Percentiles rank a stretch among this genome's conserved stretches.
phyloP scores from a whole-genome alignment of 92 coral and sea anemone species.

The Phymanthus crucifer region DNA sequence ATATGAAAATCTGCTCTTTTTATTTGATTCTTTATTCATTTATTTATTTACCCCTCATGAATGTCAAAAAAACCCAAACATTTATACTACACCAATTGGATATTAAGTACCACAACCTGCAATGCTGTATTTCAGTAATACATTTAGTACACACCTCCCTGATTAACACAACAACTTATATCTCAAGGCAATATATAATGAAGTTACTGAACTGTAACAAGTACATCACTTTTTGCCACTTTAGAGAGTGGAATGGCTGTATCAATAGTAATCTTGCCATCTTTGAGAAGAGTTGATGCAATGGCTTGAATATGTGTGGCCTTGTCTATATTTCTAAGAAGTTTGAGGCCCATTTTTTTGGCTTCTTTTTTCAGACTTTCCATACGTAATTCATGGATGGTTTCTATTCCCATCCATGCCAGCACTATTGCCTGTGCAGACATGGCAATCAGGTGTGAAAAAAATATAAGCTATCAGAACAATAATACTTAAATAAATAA shows the following conservation, averaged over 20 bases:
- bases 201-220: no score
- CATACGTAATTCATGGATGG: neutral
- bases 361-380: constrained; percentile 5
- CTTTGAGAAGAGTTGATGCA: constrained; percentile 14
- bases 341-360: neutral
- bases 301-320: constrained; percentile 14
- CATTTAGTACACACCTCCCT: no score
- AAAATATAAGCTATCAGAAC: neutral
- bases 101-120: no score
- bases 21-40: no score
- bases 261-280: neutral
- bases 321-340: constrained; percentile 17
- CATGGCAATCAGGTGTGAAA: no score
- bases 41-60: no score
- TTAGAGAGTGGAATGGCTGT: neutral
- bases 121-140: no score
- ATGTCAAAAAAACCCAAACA: no score
- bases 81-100: no score
- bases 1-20: no score
- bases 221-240: constrained; percentile 6
- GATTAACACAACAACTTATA: no score
- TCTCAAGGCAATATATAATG: no score
- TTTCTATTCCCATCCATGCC: neutral
- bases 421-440: constrained; percentile 6
- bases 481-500: neutral